These are phyloP conservation scores for Sarcophaga bullata DNA, from an alignment of 1,140 invertebrate genomes.

Conservation along the genomic window DNA sequence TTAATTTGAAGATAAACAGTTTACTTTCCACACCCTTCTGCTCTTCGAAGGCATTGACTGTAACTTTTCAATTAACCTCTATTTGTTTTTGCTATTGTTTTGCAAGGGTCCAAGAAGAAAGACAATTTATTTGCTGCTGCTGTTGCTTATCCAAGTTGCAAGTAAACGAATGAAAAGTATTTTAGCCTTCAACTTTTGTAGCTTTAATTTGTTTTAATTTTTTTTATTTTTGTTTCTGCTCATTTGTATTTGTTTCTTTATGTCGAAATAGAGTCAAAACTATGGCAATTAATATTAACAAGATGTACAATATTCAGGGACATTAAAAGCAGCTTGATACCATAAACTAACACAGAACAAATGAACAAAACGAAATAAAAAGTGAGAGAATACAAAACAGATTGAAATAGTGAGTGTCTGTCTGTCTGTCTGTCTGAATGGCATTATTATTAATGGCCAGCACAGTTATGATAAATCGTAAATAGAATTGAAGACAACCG, in stretches of 20 bases:
- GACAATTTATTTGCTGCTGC: neutral
- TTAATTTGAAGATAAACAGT: neutral
- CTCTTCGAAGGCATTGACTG: neutral
- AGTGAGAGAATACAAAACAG: neutral
- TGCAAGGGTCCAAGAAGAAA: too few species aligned
- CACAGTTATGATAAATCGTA: neutral
- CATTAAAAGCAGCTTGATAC: neutral
- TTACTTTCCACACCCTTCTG: neutral
- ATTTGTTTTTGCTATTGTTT: too few species aligned
- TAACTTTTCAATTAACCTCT: conserved; percentile 16
- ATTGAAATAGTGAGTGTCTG: conserved; percentile 11
- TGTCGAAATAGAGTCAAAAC: conserved; percentile 28
- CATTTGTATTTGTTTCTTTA: neutral
- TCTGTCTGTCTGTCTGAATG: neutral
- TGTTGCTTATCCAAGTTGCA: neutral
- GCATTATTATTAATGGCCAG: neutral
- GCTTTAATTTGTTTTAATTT: neutral
- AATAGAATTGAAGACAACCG: neutral
- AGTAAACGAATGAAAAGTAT: neutral
- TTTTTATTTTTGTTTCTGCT: neutral
- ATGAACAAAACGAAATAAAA: neutral
- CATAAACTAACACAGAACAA: neutral
- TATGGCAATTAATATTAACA: conserved; percentile 31
- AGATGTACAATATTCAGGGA: conserved; percentile 16
- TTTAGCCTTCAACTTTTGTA: neutral